Conservation (phyloP, 1,140 invertebrate species). For the Campodea augens region DNA sequence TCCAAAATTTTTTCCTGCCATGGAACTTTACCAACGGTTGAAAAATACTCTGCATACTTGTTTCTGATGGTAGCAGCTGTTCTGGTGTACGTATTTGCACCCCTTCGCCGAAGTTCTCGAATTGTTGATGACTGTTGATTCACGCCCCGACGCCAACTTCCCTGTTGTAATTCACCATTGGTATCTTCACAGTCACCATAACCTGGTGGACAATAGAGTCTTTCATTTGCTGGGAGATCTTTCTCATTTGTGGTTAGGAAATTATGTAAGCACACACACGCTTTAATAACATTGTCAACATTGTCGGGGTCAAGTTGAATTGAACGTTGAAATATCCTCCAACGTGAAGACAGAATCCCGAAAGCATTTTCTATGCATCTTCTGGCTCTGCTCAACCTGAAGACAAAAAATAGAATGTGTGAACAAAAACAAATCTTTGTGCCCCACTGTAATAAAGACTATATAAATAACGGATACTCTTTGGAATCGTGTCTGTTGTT, state of each 20-base stretch:
- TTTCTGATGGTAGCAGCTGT: neutral
- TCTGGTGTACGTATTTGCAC: neutral
- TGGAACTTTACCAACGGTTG: neutral
- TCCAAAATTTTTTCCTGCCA: neutral
- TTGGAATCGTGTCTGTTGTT: no score
- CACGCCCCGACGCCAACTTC: slow-evolving; percentile 2
- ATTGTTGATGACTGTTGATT: neutral
- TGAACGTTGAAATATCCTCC: neutral
- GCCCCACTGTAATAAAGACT: no score
- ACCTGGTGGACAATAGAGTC: slow-evolving; percentile 1
- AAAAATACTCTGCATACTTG: neutral
- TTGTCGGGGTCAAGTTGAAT: slow-evolving; percentile 2
- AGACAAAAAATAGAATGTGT: no score
- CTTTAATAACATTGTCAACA: slow-evolving; percentile 5
- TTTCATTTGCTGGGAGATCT: neutral
- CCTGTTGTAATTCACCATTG: slow-evolving; percentile 3
- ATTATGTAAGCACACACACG: slow-evolving; percentile 7
- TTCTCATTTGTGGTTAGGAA: slow-evolving; percentile 3
- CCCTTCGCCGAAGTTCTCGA: neutral
- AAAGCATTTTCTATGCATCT: slow-evolving; percentile 7
- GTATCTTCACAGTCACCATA: neutral
- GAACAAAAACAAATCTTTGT: no score
- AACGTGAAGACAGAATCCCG: slow-evolving; percentile 1
- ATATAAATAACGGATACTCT: no score
- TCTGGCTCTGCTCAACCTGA: slow-evolving; percentile 17